Evolutionary conservation across 2,888 invertebrate genomes (phyloP), one percentile per base, ranked within the genome.

Genomic region (Heteromurus nitidus): DNA sequence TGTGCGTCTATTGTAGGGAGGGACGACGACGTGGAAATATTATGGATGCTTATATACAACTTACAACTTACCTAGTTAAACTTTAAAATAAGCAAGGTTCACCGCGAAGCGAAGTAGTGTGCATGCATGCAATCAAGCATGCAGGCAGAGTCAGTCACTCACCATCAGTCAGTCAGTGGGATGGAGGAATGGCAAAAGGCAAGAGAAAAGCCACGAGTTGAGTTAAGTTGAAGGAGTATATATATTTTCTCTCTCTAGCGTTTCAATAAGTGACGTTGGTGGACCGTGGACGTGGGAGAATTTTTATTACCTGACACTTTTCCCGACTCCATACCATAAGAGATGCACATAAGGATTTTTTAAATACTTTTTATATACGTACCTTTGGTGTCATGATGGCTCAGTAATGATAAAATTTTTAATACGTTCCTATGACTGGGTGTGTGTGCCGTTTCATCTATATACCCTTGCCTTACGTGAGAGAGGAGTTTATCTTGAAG

Each of bases 281-380:
- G 73, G 62, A 74, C 68, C 53, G 73, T 80, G 80, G 73, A 80
- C 73, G 80, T 80, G 73, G 80, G 80, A 80, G 73, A 80, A 73
- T 80, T 80, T 73, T 73, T 80, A 80, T 80, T 80, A 62, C 53
- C 50, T 68, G 68, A 73, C 73, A 80, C 68, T 74, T 47, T 62
- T 80, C 53, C 22, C 28, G n/a, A 26, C 60, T 60, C 18, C n/a
- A 3, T 30, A 16, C 18, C 2, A 13, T 62, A 20, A 24, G 3
- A 50, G 5, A n/a, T 16, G 16, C 50, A 50, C 20, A 18, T 3
- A n/a, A 62, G 1, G 62, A 36, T 36, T 36, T 36, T 36, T 36
- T 36, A 5, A 9, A 5, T 13, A 36, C 36, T 36, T 36, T 36
- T 5, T 36, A 36, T 36, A 5, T 36, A 36, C 36, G 36, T 13